Evolutionary conservation across 2,888 invertebrate species (phyloP), one percentile per base, ranked within the genome.

Genomic region (Synergus gifuensis): DNA sequence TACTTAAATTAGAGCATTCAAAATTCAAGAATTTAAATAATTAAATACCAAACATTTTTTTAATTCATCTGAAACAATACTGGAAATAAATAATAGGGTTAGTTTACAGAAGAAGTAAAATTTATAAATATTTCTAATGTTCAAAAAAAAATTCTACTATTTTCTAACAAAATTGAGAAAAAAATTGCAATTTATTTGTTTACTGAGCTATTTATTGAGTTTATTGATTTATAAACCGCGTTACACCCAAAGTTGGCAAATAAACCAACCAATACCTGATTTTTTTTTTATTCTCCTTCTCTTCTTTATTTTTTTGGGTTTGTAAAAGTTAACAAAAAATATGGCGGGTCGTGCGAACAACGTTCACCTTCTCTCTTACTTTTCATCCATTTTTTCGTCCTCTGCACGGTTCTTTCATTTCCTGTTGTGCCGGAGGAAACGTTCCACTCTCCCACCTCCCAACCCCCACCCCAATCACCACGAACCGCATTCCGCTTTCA

Each of bases 351-450:
- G 58, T 80, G 64, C 62, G 62, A 77, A 80, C 67, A 36, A 36
- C 76, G 54, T 80, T 22, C 54, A 78, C 49, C 46, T 76, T 64
- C 36, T 79, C 62, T 79, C 67, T 78, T 76, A 67, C 78, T 82
- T 81, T 80, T 77, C 76, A 54, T 36, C 36, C 62, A n/a, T 58
- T 77, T 82, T 83, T 83, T 76, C 79, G 81, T 81, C 66, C 80
- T 76, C 77, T 80, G 80, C 81, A 81, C 78, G 83, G 80, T 82
- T 83, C 81, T 79, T 80, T 83, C 83, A 83, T 83, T 83, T 82
- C 82, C 83, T 80, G 79, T 73, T 73, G 9, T 73, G 73, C 73
- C 73, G 73, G 54, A 73, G 73, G 73, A 73, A 73, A 73, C 54
- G 73, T 73, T 73, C 73, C 36, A 46, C 54, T 49, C 73, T 28